Evolutionary conservation across 2,888 invertebrate species (phyloP).

Genomic region (Bruchidius siliquastri): DNA sequence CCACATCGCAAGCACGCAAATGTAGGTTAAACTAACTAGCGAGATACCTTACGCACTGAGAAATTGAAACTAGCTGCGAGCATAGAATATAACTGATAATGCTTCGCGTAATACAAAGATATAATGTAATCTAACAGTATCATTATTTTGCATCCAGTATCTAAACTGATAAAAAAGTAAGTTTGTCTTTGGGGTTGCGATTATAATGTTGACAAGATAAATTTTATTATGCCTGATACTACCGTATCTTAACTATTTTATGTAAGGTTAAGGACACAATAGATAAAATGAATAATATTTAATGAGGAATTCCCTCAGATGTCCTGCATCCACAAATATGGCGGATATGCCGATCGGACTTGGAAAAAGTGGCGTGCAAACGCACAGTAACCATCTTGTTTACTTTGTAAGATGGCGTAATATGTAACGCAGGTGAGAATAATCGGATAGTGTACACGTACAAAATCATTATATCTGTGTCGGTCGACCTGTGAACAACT

Average conservation of each 20-base stretch:
- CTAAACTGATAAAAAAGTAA: constrained; percentile 34
- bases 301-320: constrained; percentile 36
- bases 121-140: constrained; percentile 1
- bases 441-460: constrained; percentile 1
- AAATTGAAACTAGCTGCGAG: not conserved
- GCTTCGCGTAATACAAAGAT: not conserved
- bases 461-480: constrained; percentile 16
- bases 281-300: constrained; percentile 41
- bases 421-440: constrained; percentile 17
- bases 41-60: not conserved
- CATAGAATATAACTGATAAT: not conserved
- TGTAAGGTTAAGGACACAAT: constrained; percentile 40
- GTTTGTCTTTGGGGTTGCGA: constrained; percentile 32
- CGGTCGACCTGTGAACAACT: constrained; percentile 11
- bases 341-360: not conserved
- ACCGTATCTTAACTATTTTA: constrained; percentile 31
- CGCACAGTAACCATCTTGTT: constrained; percentile 24
- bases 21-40: not conserved
- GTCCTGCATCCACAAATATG: constrained; percentile 2
- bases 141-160: constrained; percentile 11
- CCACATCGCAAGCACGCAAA: not conserved
- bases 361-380: not conserved
- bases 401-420: constrained; percentile 30
- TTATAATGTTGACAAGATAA: constrained; percentile 42
- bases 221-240: constrained; percentile 34